Evolutionary conservation across 2,888 invertebrate genomes (phyloP).

Genomic region (Dyspetes luteomarginatus): DNA sequence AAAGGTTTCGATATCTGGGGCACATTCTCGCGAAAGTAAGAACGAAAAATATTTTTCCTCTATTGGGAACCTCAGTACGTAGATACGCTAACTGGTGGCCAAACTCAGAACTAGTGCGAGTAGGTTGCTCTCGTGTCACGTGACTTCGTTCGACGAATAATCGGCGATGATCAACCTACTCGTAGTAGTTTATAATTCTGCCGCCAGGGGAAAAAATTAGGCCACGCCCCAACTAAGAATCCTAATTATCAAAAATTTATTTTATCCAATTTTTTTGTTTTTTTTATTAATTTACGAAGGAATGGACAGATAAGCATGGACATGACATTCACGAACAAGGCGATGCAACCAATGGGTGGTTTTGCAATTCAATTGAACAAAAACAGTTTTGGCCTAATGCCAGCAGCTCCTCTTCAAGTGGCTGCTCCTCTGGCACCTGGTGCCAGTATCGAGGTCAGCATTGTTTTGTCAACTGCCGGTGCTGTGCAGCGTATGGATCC

Average conservation of each 20-base stretch:
- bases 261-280: conserved; percentile 4
- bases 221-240: too few relatives aligned
- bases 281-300: conserved; percentile 83
- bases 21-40: conserved; percentile 90
- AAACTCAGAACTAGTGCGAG: too few relatives aligned
- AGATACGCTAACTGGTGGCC: too few relatives aligned
- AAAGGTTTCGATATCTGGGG: conserved; percentile 97
- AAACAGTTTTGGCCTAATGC: conserved; percentile 98
- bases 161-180: too few relatives aligned
- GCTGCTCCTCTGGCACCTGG: conserved; percentile 91
- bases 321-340: conserved; percentile 97
- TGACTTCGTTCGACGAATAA: too few relatives aligned
- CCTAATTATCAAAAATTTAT: neutral
- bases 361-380: conserved; percentile 99
- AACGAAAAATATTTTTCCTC: conserved; percentile 23
- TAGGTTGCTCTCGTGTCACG: too few relatives aligned
- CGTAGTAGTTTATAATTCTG: too few relatives aligned
- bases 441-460: conserved; percentile 90
- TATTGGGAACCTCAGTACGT: too few relatives aligned
- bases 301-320: conserved; percentile 96
- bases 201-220: too few relatives aligned
- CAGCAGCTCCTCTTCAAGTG: conserved; percentile 92
- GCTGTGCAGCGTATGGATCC: conserved; percentile 99
- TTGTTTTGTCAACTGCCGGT: conserved; percentile 92
- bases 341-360: conserved; percentile 98